Base-by-base conservation (phyloP, 2,113 vertebrate genomes). In the Sclerurus mexicanus region DNA sequence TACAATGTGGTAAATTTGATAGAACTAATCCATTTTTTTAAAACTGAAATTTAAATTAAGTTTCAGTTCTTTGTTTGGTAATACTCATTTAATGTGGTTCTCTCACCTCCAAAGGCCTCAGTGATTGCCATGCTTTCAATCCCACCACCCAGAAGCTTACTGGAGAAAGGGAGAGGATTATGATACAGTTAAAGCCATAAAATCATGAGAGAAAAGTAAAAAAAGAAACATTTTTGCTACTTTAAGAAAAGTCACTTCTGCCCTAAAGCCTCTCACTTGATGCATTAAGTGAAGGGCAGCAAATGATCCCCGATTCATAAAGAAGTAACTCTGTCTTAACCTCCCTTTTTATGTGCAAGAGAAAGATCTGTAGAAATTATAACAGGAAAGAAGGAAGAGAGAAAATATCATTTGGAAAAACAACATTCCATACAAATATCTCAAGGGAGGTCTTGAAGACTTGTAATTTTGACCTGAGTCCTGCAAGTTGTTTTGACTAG, bases 121-220 rank as follows among this genome's bases (percentile, higher is more conserved):
- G 99, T 99, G 95, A 99, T 99, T 67, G 99, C 99, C 99, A 99
- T 99, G 87, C 99, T 99, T 98, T 99, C 99, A 84, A 99, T 98
- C 67, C 99, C 99, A 90, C 99, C 99, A 93, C 99, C 99, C 73
- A 99, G 93, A 81, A 99, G 98, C 97, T 99, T 99, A 95, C 99
- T 99, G 95, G 71, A 98, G 76, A 77, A 73, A 96, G 87, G 81
- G 87, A 95, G n/a, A 95, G 30, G 81, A 83, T 64, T 79, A 46
- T 9, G 11, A 39, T 40, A 20, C 4, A 78, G 37, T 85, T 83
- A 96, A 75, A 66, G 6, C 5, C 35, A 73, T n/a, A 95, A 69
- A 85, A 78, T 84, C 47, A 75, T 31, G 56, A 31, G 30, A 87
- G 4, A 25, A 93, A 92, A 74, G 33, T 75, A 50, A 90, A 72